Conservation (phyloP, 2,797 vertebrate genomes). For the Myotis vivesi region DNA sequence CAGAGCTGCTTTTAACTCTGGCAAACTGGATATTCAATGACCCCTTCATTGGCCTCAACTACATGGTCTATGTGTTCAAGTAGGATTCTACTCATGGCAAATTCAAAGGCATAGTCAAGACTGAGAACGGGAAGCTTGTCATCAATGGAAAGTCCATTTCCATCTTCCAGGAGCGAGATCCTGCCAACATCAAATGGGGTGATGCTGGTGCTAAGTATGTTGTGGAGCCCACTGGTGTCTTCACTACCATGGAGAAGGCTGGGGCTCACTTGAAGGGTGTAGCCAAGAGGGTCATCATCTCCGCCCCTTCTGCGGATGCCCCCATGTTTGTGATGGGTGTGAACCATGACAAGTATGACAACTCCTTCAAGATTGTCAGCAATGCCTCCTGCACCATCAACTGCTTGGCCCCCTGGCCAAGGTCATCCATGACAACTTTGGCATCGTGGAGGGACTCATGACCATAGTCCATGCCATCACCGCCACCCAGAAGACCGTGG, state of each 20-base stretch:
- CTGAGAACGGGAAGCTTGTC: background rate
- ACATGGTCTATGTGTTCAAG: background rate
- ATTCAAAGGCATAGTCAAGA: background rate
- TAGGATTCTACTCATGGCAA: background rate
- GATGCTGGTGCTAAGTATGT: background rate
- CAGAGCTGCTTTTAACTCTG: background rate
- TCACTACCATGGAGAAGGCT: background rate
- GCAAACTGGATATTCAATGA: background rate
- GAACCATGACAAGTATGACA: background rate
- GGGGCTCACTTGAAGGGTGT: background rate
- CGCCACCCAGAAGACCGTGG: background rate
- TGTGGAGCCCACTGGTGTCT: background rate
- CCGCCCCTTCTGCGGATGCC: background rate
- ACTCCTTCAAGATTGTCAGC: background rate
- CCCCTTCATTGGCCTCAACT: background rate
- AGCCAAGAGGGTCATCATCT: background rate
- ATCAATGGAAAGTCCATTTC: background rate
- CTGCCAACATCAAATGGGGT: background rate
- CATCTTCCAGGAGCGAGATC: background rate
- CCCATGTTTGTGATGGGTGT: background rate
- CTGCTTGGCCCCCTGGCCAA: background rate
- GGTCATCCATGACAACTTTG: background rate
- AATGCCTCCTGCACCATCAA: background rate
- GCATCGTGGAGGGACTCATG: background rate
- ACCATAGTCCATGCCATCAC: background rate